These are phyloP conservation scores for Nomia melanderi DNA, from an alignment of 1,140 invertebrate species.

Conservation along the genomic window DNA sequence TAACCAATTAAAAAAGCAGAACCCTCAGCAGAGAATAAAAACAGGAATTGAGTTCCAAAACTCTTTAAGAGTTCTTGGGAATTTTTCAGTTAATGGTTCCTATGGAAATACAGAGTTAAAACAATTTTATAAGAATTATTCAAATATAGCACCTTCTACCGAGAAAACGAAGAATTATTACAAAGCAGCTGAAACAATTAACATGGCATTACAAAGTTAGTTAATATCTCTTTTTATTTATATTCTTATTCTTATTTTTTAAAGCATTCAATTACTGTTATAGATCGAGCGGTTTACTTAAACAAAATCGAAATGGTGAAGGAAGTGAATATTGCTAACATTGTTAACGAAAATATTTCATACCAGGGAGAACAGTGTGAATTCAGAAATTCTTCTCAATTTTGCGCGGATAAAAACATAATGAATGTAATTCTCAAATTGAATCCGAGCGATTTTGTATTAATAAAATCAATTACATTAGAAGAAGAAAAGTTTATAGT, in stretches of 20 bases:
- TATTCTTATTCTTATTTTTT: not conserved
- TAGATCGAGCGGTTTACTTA: slow-evolving; percentile 60
- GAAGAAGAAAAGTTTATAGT: slow-evolving; percentile 28
- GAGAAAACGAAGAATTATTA: slow-evolving; percentile 28
- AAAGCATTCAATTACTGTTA: slow-evolving; percentile 15
- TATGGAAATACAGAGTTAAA: slow-evolving; percentile 48
- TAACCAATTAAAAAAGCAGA: slow-evolving; percentile 58
- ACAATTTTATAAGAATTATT: slow-evolving; percentile 35
- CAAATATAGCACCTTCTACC: not conserved
- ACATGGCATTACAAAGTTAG: slow-evolving; percentile 56
- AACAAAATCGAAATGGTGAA: slow-evolving; percentile 57
- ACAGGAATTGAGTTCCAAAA: slow-evolving; percentile 56
- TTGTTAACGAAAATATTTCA: slow-evolving; percentile 12
- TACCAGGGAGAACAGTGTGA: slow-evolving; percentile 28
- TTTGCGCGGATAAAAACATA: slow-evolving; percentile 31
- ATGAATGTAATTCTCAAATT: slow-evolving; percentile 2
- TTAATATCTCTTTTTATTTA: not conserved
- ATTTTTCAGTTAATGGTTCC: slow-evolving; percentile 51
- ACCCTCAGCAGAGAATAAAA: slow-evolving; percentile 55
- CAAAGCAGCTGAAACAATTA: slow-evolving; percentile 37
- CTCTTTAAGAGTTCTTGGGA: slow-evolving; percentile 60
- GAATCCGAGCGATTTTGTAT: slow-evolving; percentile 30
- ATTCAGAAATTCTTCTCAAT: slow-evolving; percentile 9
- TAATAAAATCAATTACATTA: slow-evolving; percentile 41
- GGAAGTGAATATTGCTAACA: not conserved